These are phyloP conservation scores for Callyntrura guangdongensis DNA, from an alignment of 2,888 invertebrate species.

Conservation along the genomic window DNA sequence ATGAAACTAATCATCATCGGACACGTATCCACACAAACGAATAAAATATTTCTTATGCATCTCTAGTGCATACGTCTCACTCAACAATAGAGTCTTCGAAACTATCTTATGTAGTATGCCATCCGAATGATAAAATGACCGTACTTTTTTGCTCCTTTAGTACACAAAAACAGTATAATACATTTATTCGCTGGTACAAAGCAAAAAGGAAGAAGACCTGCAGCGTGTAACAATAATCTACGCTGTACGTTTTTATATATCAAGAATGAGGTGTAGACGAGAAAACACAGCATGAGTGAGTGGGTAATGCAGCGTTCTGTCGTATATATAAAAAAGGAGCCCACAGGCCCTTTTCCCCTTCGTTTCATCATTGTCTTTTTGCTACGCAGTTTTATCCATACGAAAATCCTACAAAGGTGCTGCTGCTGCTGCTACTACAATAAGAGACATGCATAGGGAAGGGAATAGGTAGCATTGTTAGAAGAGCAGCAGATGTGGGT, in stretches of 20 bases:
- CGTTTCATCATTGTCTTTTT: conserved; percentile 18
- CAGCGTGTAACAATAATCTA: conserved; percentile 57
- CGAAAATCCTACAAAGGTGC: conserved; percentile 9
- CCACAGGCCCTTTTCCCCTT: conserved; percentile 68
- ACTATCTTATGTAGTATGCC: conserved; percentile 34
- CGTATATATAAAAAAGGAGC: conserved; percentile 43
- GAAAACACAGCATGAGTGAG: conserved; percentile 65
- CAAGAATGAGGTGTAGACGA: conserved; percentile 71
- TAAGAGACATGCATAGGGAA: not conserved
- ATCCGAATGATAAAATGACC: conserved; percentile 58
- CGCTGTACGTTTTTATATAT: conserved; percentile 23
- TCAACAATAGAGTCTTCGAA: conserved; percentile 10
- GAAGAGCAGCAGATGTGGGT: conserved; percentile 8
- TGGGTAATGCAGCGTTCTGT: conserved; percentile 42
- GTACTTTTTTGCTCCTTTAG: not conserved
- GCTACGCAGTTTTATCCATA: conserved; percentile 44
- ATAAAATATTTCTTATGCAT: not conserved
- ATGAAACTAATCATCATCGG: not conserved
- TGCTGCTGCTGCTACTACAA: no score
- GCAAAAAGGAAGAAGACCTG: conserved; percentile 42
- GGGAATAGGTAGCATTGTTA: conserved; percentile 9
- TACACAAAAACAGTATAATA: not conserved
- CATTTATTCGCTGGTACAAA: not conserved
- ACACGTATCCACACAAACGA: not conserved
- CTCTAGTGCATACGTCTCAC: not conserved